Percentiles rank a stretch among this genome's conserved stretches.
These are phyloP conservation scores for Indicator indicator DNA, from an alignment of 2,113 vertebrate species.

Conservation along the genomic window DNA sequence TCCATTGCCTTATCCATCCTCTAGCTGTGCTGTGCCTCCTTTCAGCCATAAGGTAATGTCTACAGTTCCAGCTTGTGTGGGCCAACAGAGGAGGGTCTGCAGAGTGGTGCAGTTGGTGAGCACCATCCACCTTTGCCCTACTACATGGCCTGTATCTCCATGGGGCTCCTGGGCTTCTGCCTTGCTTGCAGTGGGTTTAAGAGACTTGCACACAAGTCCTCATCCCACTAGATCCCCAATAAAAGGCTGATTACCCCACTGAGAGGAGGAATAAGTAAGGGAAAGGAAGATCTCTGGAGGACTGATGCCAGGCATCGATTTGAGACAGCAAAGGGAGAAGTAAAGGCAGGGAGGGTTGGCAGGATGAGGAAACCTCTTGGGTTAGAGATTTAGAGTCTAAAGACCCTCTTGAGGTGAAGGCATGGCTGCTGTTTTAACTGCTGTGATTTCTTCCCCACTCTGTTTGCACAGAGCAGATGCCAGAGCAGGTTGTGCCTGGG, in stretches of 20 bases:
- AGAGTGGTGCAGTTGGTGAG: not conserved
- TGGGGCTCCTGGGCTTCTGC: not conserved
- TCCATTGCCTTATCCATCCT: not conserved
- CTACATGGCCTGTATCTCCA: accelerated
- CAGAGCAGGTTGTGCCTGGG: not conserved
- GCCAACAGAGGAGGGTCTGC: not conserved
- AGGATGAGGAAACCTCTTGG: not conserved
- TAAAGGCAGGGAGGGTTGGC: not conserved
- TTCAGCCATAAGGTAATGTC: not conserved
- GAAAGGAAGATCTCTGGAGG: not conserved
- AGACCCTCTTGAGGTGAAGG: not conserved
- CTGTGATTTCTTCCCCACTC: not conserved
- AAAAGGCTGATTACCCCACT: not conserved
- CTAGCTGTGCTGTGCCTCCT: not conserved
- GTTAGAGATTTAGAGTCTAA: not conserved
- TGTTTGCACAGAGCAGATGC: not conserved
- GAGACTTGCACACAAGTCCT: not conserved
- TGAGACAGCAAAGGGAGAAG: not conserved
- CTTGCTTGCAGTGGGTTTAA: not conserved
- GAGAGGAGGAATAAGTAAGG: not conserved
- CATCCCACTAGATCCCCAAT: not conserved
- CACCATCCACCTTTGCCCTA: not conserved
- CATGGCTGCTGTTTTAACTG: not conserved
- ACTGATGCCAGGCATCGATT: not conserved
- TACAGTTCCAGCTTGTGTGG: not conserved